Evolutionary conservation across 2,797 vertebrate species (phyloP).

Genomic region (Coccyzus lansbergi): DNA sequence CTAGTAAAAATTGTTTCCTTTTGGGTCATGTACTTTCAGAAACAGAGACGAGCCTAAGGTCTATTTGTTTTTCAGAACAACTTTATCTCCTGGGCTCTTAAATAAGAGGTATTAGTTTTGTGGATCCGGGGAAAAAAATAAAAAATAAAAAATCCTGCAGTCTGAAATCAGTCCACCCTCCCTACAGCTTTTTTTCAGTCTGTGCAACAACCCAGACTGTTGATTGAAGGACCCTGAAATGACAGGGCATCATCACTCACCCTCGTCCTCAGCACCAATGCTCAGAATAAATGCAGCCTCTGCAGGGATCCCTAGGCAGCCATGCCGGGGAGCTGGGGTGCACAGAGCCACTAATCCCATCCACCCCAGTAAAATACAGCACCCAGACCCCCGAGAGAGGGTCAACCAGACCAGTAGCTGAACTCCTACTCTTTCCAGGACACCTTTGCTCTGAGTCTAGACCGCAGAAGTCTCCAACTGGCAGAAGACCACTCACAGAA

Average conservation of each 20-base stretch:
- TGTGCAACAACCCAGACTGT: background rate
- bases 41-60: constrained; percentile 17
- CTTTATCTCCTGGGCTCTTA: background rate
- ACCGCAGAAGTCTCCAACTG: fast-evolving
- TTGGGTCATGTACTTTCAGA: constrained; percentile 45
- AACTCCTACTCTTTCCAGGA: background rate
- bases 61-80: constrained; percentile 8
- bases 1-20: constrained; percentile 65
- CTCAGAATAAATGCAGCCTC: background rate
- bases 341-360: background rate
- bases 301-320: background rate
- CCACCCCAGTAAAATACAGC: fast-evolving
- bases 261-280: background rate
- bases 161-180: background rate
- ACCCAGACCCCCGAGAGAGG: background rate
- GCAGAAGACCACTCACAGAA: fast-evolving
- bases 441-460: background rate
- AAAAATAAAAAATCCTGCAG: background rate
- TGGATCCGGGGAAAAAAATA: background rate
- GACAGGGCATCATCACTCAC: background rate
- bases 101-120: background rate
- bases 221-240: constrained; percentile 25
- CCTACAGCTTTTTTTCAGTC: background rate
- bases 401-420: background rate
- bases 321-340: background rate